Evolutionary conservation across 2,797 vertebrate species (phyloP), one percentile per base, ranked within the genome.

Genomic region (Sylvilagus floridanus): DNA sequence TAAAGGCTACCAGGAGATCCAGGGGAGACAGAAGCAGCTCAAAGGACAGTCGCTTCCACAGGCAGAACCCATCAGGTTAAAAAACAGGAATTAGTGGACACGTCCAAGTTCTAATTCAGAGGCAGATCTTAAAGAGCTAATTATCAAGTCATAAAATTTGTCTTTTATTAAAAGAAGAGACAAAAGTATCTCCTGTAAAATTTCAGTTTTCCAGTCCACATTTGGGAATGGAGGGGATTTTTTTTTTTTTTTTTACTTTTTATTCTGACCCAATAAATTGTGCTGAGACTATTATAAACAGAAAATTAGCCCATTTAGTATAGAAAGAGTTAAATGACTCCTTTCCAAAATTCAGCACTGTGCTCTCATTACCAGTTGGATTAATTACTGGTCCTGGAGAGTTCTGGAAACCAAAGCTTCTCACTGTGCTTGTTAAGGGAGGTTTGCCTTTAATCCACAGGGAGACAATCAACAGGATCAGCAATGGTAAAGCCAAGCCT

Each of bases 341-440:
- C 89, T 96, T 95, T 86, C 78, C 78, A 90, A 90, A 85, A 90
- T 22, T 89, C 91, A 90, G 91, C 79, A 65, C 63, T 24, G 24
- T 1, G 62, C 65, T 97, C 95, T 97, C 78, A 97, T 97, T 97
- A 98, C 97, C 99, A 99, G 98, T 97, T 99, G 98, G 99, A 98
- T 98, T 99, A 99, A 99, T 99, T 99, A 98, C 98, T 98, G 97
- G 98, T 98, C 95, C 98, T 88, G 88, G 97, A 97, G 98, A 99
- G 98, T 97, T 92, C 97, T 98, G 98, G 98, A 98, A 97, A 98
- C 98, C 97, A 97, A 97, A 96, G 97, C 97, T 90, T 79, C 97
- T 96, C 98, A 87, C 97, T 97, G 96, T 95, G 90, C 98, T 98
- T 95, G 96, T 98, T 98, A 98, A 96, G 96, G 96, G 97, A 97